phyloP scores from a whole-genome alignment of 2,797 vertebrate species.

The Menidia menidia region DNA sequence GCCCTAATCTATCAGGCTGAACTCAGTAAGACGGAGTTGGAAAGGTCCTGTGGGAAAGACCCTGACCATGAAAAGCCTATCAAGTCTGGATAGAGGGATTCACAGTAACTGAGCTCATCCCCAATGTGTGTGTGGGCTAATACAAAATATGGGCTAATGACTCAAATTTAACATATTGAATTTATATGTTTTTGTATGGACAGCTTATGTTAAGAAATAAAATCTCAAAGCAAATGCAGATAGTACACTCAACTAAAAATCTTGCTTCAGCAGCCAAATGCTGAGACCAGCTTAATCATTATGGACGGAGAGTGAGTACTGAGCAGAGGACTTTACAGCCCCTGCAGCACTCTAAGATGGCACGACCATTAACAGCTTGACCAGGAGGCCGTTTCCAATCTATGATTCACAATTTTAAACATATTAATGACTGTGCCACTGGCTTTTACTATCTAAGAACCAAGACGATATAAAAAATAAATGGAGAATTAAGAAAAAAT shows the following conservation, averaged over 20 bases:
- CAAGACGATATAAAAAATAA: background rate
- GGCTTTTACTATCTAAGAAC: constrained; percentile 24
- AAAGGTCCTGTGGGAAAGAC: constrained; percentile 62
- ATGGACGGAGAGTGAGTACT: constrained; percentile 51
- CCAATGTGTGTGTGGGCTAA: constrained; percentile 46
- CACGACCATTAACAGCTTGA: constrained; percentile 66
- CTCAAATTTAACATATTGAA: constrained; percentile 21
- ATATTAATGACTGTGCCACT: constrained; percentile 52
- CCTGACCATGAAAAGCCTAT: constrained; percentile 60
- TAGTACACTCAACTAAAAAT: constrained; percentile 39
- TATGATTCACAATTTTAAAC: constrained; percentile 70
- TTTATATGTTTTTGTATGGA: constrained; percentile 6
- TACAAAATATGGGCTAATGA: constrained; percentile 51
- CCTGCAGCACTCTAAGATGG: constrained; percentile 63
- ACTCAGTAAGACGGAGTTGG: constrained; percentile 55
- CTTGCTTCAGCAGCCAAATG: constrained; percentile 60
- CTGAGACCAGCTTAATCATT: constrained; percentile 56
- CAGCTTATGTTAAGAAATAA: constrained; percentile 23
- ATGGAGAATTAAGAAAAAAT: background rate
- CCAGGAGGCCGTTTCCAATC: constrained; percentile 63
- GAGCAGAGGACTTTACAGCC: constrained; percentile 61
- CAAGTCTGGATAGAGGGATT: constrained; percentile 43
- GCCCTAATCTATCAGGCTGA: constrained; percentile 73
- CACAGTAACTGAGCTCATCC: constrained; percentile 29
- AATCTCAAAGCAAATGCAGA: constrained; percentile 12